Base-by-base conservation (phyloP, 2,888 invertebrate genomes). In the Ernsta delagoae region DNA sequence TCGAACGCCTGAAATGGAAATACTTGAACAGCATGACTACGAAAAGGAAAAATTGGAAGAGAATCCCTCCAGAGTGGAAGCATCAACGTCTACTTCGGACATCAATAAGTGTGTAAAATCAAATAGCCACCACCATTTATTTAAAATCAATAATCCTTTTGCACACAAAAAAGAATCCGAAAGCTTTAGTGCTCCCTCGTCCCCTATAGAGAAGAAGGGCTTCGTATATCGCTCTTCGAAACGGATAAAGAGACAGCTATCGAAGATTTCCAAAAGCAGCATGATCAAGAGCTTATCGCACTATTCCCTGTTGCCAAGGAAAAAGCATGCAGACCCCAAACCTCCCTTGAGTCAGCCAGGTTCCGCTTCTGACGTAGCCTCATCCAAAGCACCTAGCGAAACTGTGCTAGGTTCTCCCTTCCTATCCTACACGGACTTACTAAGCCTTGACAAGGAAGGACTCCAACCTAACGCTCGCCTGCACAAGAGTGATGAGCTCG, bases 331-430 rank as follows among this genome's bases (percentile, higher is more conserved):
- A 6, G 80, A 82, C 45, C 76, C 79, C 4, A 86, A 87, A 79
- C 75, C 76, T 36, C 80, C 86, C 63, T 78, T 89, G 59, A 91
- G 90, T 71, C 87, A 90, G 70, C 89, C 90, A 7, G 85, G 87
- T 59, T 92, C 91, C 9, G 81, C 85, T 62, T 87, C 87, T 11
- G 90, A 92, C 72, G 83, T 91, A n/a, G 81, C 82, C 53, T 89
- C 89, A 1, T 89, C 89, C 1, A 90, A 88, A 77, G 85, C 83
- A 60, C 87, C 89, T 41, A 88, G 94, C 79, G 91, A 91, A 8
- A 94, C 94, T 0, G 94, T 94, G 0, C 80, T 94, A 73, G 94
- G 94, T 12, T 92, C 94, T 70, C 92, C 93, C 3, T 94, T 94
- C 76, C 81, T 93, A 34, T 94, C 94, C 8, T 92, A 89, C 71